Conservation (phyloP, 2,888 invertebrate species). For the Leptinotarsa tumamoca region DNA sequence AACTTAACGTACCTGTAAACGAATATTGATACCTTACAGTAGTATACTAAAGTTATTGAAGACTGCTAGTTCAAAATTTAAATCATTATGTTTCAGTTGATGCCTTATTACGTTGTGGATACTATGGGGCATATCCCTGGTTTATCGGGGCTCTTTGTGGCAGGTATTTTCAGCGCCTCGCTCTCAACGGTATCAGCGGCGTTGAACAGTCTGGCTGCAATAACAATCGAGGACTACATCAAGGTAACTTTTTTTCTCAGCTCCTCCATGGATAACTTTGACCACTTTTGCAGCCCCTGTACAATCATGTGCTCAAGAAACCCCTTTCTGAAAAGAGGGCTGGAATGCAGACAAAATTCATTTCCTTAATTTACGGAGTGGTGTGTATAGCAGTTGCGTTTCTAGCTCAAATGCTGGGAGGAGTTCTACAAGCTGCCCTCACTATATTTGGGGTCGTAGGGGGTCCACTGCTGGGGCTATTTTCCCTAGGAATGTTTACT, state of each 20-base stretch:
- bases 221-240: conserved; percentile 89
- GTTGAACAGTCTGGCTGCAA: conserved; percentile 90
- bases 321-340: conserved; percentile 64
- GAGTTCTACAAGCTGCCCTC: conserved; percentile 87
- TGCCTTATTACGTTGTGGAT: conserved; percentile 84
- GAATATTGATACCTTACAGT: no score
- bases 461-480: conserved; percentile 87
- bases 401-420: conserved; percentile 84
- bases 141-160: conserved; percentile 88
- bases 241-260: conserved; percentile 62
- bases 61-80: background rate
- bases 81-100: conserved; percentile 65
- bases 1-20: no score
- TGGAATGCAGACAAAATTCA: conserved; percentile 73
- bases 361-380: conserved; percentile 80
- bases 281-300: conserved; percentile 62
- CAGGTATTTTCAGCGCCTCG: conserved; percentile 92
- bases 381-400: conserved; percentile 86
- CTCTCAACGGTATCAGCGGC: conserved; percentile 93
- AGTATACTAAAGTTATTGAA: no score
- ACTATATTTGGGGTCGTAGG: conserved; percentile 90
- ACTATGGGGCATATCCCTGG: conserved; percentile 81
- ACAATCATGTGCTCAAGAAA: conserved; percentile 47
- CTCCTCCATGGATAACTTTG: background rate
- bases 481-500: conserved; percentile 87